Base-by-base conservation (phyloP, 2,113 vertebrate species). In the Misgurnus anguillicaudatus region DNA sequence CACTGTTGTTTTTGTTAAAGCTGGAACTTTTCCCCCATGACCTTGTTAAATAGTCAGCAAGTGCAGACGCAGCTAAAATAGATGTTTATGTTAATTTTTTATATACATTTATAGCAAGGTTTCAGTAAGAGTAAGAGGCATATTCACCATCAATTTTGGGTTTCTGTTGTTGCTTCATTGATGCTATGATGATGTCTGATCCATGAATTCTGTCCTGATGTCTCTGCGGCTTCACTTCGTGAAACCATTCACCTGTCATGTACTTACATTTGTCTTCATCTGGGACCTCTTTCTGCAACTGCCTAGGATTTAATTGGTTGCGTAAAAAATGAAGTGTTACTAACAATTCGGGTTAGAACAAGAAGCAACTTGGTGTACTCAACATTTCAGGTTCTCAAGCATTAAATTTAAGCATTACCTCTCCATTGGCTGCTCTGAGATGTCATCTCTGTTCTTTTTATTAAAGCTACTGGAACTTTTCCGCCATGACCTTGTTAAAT, bases 221-320 rank as follows among this genome's bases (percentile, higher is more conserved):
- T 65, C 98, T 93, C 85, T 87, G 96, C 4, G 95, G 94, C 81
- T 99, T 98, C 48, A 91, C 96, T 86, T 98, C 94, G 24, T 99
- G 98, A 91, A 99, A 99, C 98, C 98, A 99, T 24, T 98, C 94
- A 13, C 98, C 98, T 0, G 94, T 96, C 92, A 97, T 93, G 82
- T 96, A 97, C 90, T 96, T 99, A 3, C 94, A 87, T 70, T 93
- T 92, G 62, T 86, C 81, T 2, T 89, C 90, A 31, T 94, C 85
- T 63, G 91, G 86, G 79, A 91, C 78, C 78, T 91, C 87, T 80
- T 91, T 90, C 87, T 94, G 93, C 86, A 99, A 91, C 72, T 94
- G 93, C 77, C 98, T 99, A 83, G 61, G 71, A 69, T 47, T 70
- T 45, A 83, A 45, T 75, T 47, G 21, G 77, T n/a, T n/a, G n/a